Conservation (phyloP, 1,140 invertebrate species). For the Trachymyrmex septentrionalis region DNA sequence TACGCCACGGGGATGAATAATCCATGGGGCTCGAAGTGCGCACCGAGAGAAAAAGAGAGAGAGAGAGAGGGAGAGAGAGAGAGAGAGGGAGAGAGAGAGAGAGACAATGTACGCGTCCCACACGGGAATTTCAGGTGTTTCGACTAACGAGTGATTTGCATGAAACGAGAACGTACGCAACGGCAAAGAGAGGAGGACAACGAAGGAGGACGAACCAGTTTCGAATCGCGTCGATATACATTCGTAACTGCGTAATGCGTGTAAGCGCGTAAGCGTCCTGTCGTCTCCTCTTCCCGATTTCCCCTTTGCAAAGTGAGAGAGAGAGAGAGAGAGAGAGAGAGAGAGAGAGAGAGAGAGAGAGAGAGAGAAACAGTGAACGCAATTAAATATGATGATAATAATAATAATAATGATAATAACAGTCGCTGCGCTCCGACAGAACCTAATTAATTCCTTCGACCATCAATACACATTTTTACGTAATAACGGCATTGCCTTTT, state of each 20-base stretch:
- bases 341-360: too few relatives aligned
- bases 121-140: constrained; percentile 79
- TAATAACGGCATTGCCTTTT: background rate
- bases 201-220: constrained; percentile 71
- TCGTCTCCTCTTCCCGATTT: constrained; percentile 55
- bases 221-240: constrained; percentile 55
- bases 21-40: constrained; percentile 74
- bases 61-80: background rate
- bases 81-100: constrained; percentile 25
- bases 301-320: constrained; percentile 27
- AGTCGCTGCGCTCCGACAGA: background rate
- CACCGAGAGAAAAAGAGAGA: constrained; percentile 37
- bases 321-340: too few relatives aligned
- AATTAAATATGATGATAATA: background rate
- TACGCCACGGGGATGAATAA: constrained; percentile 77
- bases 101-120: constrained; percentile 69
- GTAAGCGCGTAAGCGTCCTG: constrained; percentile 53
- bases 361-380: background rate
- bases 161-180: constrained; percentile 68
- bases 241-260: constrained; percentile 70
- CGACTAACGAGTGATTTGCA: constrained; percentile 79
- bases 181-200: background rate
- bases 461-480: constrained; percentile 1
- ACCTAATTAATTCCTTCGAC: constrained; percentile 1
- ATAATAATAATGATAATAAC: constrained; percentile 6